A percentile compares a stretch with the other conserved stretches of the same genome.
Conservation (phyloP, 2,113 vertebrate species). For the Coptodon rendalli region DNA sequence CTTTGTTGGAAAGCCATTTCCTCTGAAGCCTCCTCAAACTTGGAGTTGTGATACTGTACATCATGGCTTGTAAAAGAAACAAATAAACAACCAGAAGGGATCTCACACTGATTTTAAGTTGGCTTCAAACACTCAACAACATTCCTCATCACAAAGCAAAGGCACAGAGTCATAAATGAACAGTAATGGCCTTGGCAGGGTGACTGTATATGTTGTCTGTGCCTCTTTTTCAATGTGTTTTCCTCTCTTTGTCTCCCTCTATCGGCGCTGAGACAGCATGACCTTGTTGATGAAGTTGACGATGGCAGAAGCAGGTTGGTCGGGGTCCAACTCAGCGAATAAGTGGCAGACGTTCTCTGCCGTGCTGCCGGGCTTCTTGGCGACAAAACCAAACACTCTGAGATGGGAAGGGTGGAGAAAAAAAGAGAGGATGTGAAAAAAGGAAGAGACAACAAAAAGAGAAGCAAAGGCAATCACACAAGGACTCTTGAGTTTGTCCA, state of each 20-base stretch:
- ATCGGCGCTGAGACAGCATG: constrained; percentile 79
- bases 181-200: background rate
- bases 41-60: background rate
- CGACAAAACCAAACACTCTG: constrained; percentile 91
- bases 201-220: accelerated
- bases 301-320: constrained; percentile 86
- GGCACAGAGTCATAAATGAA: background rate
- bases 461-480: background rate
- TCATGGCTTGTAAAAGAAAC: background rate
- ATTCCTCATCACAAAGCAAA: background rate
- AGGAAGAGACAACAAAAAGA: background rate
- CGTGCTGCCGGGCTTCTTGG: constrained; percentile 83
- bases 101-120: background rate
- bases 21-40: background rate
- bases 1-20: background rate
- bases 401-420: background rate
- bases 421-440: background rate
- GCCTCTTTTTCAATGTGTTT: background rate
- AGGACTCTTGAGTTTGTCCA: background rate
- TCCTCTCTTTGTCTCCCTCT: background rate
- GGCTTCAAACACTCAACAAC: background rate
- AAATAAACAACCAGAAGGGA: background rate
- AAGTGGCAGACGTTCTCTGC: constrained; percentile 90
- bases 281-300: constrained; percentile 94
- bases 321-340: constrained; percentile 88